Percentiles rank a stretch among this genome's conserved stretches.
These are phyloP conservation scores for Erythrocercus mccallii DNA, from an alignment of 2,113 vertebrate species.

Conservation along the genomic window DNA sequence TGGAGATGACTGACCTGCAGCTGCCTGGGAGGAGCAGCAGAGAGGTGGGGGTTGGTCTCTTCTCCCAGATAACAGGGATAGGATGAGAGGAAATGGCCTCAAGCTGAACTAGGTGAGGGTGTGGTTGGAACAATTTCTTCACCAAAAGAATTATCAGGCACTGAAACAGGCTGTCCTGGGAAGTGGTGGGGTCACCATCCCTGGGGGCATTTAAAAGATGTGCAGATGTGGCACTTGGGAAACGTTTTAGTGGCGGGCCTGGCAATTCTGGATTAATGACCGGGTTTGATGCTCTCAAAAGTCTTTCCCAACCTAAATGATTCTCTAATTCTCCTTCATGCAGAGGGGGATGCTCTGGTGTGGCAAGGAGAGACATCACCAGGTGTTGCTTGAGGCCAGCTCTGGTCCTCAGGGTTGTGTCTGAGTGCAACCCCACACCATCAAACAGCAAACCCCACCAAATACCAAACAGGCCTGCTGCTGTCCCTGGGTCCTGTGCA, in stretches of 20 bases:
- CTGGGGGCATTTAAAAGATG: fast-evolving
- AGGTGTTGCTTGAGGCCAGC: fast-evolving
- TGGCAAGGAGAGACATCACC: fast-evolving
- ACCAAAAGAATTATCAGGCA: not conserved
- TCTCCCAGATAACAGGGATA: not conserved
- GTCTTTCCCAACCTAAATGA: not conserved
- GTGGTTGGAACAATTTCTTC: not conserved
- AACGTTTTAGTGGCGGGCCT: not conserved
- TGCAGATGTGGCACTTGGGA: not conserved
- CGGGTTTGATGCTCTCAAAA: not conserved
- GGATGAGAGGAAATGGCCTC: not conserved
- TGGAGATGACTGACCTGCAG: not conserved
- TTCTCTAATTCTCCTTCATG: not conserved
- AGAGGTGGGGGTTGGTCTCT: not conserved
- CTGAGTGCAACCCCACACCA: not conserved
- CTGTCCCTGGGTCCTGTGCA: not conserved
- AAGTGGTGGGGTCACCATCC: not conserved
- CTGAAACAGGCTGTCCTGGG: not conserved
- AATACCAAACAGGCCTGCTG: not conserved
- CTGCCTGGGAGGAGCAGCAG: not conserved
- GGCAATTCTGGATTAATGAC: not conserved
- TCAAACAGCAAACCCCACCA: not conserved
- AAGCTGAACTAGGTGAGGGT: no score
- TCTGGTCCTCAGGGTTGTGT: not conserved
- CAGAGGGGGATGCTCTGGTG: not conserved